phyloP scores from a whole-genome alignment of 2,888 invertebrate genomes.

The Drosophila longiperda region DNA sequence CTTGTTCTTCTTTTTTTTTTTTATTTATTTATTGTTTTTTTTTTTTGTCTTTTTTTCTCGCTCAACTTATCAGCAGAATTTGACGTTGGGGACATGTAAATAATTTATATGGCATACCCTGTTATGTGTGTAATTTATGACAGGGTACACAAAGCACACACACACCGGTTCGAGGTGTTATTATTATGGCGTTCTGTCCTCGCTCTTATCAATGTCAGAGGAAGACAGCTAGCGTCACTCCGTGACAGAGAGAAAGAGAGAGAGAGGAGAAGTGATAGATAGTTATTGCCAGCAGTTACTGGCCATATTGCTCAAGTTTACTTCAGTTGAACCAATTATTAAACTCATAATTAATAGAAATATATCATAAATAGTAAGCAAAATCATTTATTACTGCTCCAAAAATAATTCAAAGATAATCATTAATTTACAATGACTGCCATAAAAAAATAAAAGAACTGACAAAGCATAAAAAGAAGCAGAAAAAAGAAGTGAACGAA shows the following conservation, averaged over 20 bases:
- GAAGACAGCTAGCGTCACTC: constrained; percentile 10
- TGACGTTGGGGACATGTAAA: constrained; percentile 78
- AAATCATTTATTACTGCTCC: not conserved
- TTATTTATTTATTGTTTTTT: constrained; percentile 24
- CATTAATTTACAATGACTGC: not conserved
- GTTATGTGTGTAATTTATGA: constrained; percentile 76
- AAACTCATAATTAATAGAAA: not conserved
- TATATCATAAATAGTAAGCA: not conserved
- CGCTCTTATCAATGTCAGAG: constrained; percentile 57
- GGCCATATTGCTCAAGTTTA: constrained; percentile 17
- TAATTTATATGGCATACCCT: constrained; percentile 76
- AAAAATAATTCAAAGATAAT: not conserved
- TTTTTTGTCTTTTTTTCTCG: constrained; percentile 27
- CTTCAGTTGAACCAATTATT: constrained; percentile 29
- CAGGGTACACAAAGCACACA: constrained; percentile 48
- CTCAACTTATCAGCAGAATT: constrained; percentile 68
- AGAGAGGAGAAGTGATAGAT: not conserved
- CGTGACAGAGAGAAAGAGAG: not conserved
- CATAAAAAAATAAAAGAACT: not conserved
- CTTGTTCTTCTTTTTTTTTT: constrained; percentile 38
- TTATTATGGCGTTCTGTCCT: constrained; percentile 51
- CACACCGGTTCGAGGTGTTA: constrained; percentile 58
- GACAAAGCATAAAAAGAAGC: not conserved
- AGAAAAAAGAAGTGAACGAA: not conserved
- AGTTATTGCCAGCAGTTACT: constrained; percentile 7